Percentiles rank a stretch among this genome's conserved stretches.
These are phyloP conservation scores for Serilophus lunatus DNA, from an alignment of 2,113 vertebrate genomes.

Conservation along the genomic window DNA sequence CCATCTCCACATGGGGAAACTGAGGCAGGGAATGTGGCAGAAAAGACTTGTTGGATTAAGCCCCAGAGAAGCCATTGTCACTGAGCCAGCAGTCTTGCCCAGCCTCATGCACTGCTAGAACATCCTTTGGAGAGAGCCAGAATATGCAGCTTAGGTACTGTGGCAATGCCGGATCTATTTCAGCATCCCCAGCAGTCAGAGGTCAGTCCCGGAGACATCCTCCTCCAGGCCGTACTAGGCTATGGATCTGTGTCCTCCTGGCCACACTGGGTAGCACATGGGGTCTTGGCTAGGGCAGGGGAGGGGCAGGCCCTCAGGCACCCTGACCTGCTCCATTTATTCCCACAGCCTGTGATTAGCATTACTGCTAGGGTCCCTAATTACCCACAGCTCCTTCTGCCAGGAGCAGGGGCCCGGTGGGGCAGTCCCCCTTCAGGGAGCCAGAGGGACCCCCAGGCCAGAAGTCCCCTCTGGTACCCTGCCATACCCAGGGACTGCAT, in stretches of 20 bases:
- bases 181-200: background rate
- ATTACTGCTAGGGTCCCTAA: background rate
- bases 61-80: background rate
- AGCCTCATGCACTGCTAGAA: background rate
- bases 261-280: rapidly evolving
- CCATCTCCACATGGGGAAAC: background rate
- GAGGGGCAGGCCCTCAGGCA: background rate
- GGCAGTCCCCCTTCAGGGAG: background rate
- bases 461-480: background rate
- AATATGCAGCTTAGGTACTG: background rate
- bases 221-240: background rate
- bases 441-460: background rate
- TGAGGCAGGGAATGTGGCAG: background rate
- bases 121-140: background rate
- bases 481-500: background rate
- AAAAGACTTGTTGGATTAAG: background rate
- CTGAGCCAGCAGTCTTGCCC: background rate
- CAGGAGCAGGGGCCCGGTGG: background rate
- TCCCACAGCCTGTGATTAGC: background rate
- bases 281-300: background rate
- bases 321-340: background rate
- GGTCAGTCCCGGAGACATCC: background rate
- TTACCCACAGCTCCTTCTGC: background rate
- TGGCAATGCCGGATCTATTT: background rate
- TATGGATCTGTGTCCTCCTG: background rate